Conservation (phyloP, 2,113 vertebrate species). For the Pluvialis apricaria region DNA sequence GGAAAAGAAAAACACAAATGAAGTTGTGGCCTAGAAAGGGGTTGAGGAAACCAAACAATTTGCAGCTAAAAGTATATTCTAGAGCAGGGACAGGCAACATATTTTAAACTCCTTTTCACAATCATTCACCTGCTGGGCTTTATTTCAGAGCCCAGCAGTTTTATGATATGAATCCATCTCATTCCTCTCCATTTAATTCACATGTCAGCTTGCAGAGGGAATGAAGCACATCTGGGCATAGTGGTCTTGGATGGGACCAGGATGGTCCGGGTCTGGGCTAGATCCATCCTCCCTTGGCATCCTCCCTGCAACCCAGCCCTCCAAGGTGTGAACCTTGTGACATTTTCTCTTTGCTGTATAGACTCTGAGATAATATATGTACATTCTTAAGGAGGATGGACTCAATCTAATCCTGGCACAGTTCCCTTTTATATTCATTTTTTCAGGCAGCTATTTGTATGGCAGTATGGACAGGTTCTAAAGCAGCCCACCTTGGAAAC, state of each 20-base stretch:
- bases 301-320: not conserved
- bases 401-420: not conserved
- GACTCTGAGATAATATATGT: not conserved
- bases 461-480: not conserved
- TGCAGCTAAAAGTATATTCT: not conserved
- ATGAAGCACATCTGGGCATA: not conserved
- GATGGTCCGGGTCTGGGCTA: not conserved
- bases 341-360: not conserved
- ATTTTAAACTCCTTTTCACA: not conserved
- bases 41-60: not conserved
- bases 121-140: not conserved
- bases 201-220: not conserved
- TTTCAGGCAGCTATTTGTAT: not conserved
- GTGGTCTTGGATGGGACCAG: accelerated
- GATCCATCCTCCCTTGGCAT: not conserved
- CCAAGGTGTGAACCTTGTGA: not conserved
- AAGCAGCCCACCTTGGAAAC: not conserved
- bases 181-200: not conserved
- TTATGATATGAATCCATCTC: not conserved
- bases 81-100: not conserved
- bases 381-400: not conserved
- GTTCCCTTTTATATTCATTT: not conserved
- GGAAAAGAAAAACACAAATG: not conserved
- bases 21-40: not conserved
- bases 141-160: not conserved